Conservation (phyloP, 2,113 vertebrate genomes). For the Odocoileus virginianus region DNA sequence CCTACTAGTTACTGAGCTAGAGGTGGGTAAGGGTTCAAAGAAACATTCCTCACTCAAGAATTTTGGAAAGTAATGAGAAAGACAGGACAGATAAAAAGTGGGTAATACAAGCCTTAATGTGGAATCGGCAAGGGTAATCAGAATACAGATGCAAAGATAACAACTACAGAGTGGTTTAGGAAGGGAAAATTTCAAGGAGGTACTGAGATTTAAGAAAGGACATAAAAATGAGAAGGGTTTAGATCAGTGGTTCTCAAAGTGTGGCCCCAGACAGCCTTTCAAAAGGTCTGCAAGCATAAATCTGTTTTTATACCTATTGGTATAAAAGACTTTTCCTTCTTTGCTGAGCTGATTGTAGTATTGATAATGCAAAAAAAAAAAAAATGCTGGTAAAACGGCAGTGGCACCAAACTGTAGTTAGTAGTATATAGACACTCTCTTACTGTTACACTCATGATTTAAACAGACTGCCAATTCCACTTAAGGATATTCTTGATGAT, state of each 20-base stretch:
- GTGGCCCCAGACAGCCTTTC: background rate
- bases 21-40: background rate
- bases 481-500: background rate
- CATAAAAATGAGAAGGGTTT: background rate
- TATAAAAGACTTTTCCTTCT: background rate
- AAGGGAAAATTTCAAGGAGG: background rate
- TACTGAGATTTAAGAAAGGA: background rate
- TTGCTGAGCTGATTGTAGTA: background rate
- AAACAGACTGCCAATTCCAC: background rate
- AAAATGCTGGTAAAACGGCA: background rate
- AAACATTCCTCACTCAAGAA: background rate
- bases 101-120: background rate
- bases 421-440: background rate
- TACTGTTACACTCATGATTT: background rate
- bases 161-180: background rate
- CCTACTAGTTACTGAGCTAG: background rate
- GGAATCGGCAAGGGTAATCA: background rate
- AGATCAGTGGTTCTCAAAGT: background rate
- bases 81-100: background rate
- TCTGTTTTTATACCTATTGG: background rate
- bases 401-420: background rate
- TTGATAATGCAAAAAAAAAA: background rate
- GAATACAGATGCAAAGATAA: background rate
- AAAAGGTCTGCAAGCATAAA: background rate
- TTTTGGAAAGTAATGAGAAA: slow-evolving; percentile 3